Evolutionary conservation across 2,113 vertebrate genomes (phyloP).

Genomic region (Pseudolaguvia tuberculata): DNA sequence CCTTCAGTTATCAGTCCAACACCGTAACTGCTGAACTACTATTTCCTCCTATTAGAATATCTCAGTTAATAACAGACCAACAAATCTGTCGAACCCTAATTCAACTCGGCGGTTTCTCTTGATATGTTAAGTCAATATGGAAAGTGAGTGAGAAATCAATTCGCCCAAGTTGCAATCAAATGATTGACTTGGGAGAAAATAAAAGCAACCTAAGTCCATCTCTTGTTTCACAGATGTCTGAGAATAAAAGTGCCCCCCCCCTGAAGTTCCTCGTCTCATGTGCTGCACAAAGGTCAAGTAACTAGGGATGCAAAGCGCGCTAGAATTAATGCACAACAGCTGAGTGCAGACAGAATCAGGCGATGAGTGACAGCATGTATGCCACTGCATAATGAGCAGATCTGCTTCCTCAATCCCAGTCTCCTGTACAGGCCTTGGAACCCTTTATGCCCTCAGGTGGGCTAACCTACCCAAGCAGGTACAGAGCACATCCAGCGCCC

Average conservation of each 20-base stretch:
- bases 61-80: too few species aligned
- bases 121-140: background rate
- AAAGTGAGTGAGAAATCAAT: background rate
- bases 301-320: conserved; percentile 62
- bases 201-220: conserved; percentile 9
- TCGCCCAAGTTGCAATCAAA: background rate
- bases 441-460: conserved; percentile 59
- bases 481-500: conserved; percentile 28
- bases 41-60: too few species aligned
- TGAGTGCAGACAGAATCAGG: conserved; percentile 49
- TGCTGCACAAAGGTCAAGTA: conserved; percentile 58
- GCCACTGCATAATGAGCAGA: conserved; percentile 66
- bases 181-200: background rate
- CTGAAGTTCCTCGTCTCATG: conserved; percentile 33
- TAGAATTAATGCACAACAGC: conserved; percentile 67
- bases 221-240: conserved; percentile 27
- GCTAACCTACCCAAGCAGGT: conserved; percentile 24
- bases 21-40: too few species aligned
- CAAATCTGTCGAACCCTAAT: background rate
- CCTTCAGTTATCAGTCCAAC: too few species aligned
- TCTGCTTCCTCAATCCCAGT: conserved; percentile 17
- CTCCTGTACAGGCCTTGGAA: conserved; percentile 31
- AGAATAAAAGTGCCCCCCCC: background rate
- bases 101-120: background rate
- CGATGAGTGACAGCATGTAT: conserved; percentile 66